Conservation (phyloP, 2,113 vertebrate genomes). For the human region GRCh38 chr2:17355501-17356000, state of each 20-base stretch:
- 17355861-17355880: not conserved
- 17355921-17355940: not conserved
- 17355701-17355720: not conserved
- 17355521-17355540: conserved; percentile 15
- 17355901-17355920: not conserved
- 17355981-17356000: not conserved
- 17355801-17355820: not conserved
- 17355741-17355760: not conserved
- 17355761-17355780: not conserved
- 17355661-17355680: not conserved
- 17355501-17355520: not conserved
- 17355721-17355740: not conserved
- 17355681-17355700: not conserved
- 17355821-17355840: not conserved
- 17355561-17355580: not conserved
- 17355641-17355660: not conserved
- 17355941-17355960: not conserved
- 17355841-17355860: conserved; percentile 15
- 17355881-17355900: not conserved
- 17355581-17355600: not conserved
- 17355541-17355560: not conserved
- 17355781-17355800: not conserved
- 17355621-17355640: not conserved
- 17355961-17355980: not conserved
- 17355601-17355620: not conserved